Percentiles rank a stretch among this genome's conserved stretches.
Evolutionary conservation across 2,888 invertebrate species (phyloP).

Genomic region (Linnaemya vulpina): DNA sequence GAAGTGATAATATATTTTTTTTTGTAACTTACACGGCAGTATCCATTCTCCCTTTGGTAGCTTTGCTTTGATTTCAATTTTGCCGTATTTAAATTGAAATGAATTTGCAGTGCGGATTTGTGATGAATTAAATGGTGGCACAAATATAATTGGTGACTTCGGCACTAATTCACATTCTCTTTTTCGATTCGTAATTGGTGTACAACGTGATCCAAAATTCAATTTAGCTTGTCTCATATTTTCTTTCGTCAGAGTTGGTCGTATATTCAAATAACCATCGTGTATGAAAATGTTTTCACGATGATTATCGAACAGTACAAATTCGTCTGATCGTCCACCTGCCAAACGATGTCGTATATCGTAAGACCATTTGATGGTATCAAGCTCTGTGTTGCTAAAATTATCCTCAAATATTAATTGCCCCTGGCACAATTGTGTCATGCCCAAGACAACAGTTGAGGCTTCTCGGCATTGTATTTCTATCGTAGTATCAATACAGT

Average conservation of each 20-base stretch:
- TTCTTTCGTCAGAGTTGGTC: constrained; percentile 81
- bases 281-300: constrained; percentile 76
- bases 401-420: constrained; percentile 86
- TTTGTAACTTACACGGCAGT: constrained; percentile 86
- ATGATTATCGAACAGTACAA: constrained; percentile 82
- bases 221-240: constrained; percentile 70
- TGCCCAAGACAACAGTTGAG: constrained; percentile 46
- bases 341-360: constrained; percentile 85
- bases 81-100: constrained; percentile 88
- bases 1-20: neutral
- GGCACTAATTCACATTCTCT: constrained; percentile 79
- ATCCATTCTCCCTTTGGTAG: constrained; percentile 91
- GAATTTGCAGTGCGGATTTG: constrained; percentile 85
- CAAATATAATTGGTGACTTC: constrained; percentile 60
- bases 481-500: constrained; percentile 33
- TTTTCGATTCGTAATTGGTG: constrained; percentile 78
- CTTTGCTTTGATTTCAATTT: constrained; percentile 87
- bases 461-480: constrained; percentile 44
- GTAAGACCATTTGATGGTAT: constrained; percentile 84
- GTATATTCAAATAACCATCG: constrained; percentile 77
- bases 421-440: constrained; percentile 75
- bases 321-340: constrained; percentile 83
- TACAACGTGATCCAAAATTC: constrained; percentile 80
- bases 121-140: constrained; percentile 88
- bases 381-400: constrained; percentile 82